Conservation (phyloP, 2,113 vertebrate genomes). For the Monopterus albus region DNA sequence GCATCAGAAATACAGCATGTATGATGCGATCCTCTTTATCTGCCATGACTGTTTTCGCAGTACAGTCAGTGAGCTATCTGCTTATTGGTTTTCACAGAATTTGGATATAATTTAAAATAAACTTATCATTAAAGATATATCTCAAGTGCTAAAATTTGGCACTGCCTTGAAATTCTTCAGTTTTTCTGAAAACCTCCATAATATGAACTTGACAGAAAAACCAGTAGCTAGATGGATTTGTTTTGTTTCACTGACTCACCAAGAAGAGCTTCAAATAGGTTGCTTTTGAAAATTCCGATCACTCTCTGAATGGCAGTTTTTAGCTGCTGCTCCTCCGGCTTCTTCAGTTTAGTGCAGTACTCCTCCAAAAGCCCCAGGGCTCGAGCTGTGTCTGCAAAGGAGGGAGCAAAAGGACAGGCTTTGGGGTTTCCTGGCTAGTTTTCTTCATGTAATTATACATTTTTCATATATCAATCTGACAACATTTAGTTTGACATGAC, state of each 20-base stretch:
- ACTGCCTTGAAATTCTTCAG: too few relatives aligned
- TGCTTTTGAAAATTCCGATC: slow-evolving; percentile 94
- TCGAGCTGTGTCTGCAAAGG: slow-evolving; percentile 88
- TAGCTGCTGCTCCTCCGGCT: slow-evolving; percentile 90
- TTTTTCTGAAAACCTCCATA: neutral
- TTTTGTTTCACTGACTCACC: slow-evolving; percentile 82
- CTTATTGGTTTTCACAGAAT: too few relatives aligned
- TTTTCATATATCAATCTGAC: neutral
- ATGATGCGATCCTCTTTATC: too few relatives aligned
- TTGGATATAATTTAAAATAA: too few relatives aligned
- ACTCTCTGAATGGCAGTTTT: slow-evolving; percentile 93
- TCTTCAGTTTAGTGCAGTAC: slow-evolving; percentile 91
- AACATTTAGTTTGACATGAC: neutral
- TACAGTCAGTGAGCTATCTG: too few relatives aligned
- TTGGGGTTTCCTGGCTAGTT: neutral
- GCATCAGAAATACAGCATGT: too few relatives aligned
- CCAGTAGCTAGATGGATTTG: neutral
- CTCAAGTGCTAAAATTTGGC: too few relatives aligned
- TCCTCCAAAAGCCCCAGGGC: slow-evolving; percentile 92
- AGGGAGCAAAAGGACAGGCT: slow-evolving; percentile 13
- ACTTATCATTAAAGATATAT: too few relatives aligned
- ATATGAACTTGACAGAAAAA: neutral
- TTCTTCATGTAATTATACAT: neutral
- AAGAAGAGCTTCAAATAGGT: slow-evolving; percentile 93
- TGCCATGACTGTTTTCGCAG: too few relatives aligned